Evolutionary conservation across 2,888 invertebrate species (phyloP).

Genomic region (Eudasyphora cyanicolor): DNA sequence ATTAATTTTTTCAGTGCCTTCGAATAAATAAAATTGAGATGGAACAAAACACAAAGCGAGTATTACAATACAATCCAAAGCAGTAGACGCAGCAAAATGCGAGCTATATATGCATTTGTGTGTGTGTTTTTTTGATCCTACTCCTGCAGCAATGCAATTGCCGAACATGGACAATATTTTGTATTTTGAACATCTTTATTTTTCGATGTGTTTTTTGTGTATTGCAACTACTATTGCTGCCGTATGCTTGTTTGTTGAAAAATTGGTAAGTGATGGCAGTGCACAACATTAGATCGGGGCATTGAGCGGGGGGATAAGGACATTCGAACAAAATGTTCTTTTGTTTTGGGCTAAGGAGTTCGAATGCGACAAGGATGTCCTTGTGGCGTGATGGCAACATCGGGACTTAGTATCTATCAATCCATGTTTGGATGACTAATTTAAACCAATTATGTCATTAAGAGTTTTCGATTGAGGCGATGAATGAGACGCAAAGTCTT

Average conservation of each 20-base stretch:
- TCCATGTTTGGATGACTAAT: no score
- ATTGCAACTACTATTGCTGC: neutral
- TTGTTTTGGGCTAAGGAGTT: conserved; percentile 5
- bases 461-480: neutral
- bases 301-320: conserved; percentile 17
- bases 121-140: neutral
- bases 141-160: neutral
- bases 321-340: conserved; percentile 36
- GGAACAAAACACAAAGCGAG: neutral
- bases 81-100: conserved; percentile 32
- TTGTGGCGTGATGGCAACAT: neutral
- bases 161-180: neutral
- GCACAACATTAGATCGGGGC: neutral
- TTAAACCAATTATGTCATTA: neutral
- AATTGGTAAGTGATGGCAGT: conserved; percentile 45
- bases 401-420: no score
- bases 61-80: neutral
- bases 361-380: neutral
- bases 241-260: conserved; percentile 10
- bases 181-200: neutral
- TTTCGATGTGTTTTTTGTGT: no score
- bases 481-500: no score
- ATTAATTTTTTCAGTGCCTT: no score
- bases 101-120: conserved; percentile 40
- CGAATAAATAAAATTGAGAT: no score